phyloP scores from a whole-genome alignment of 2,113 vertebrate genomes.

The Hystrix cristata region DNA sequence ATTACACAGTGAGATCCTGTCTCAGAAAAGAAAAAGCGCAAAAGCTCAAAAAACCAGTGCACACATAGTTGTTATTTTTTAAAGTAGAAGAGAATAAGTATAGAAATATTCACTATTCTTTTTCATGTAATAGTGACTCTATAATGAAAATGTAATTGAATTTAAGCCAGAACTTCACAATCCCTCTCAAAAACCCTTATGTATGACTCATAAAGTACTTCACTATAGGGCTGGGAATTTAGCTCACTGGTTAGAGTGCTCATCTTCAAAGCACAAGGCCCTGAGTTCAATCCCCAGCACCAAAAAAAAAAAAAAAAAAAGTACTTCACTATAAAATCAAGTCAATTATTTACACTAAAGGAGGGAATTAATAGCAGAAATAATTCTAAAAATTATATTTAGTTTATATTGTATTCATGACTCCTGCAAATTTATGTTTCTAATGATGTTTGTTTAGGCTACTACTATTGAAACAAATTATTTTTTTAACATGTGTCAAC shows the following conservation, averaged over 20 bases:
- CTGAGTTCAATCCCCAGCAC: too few relatives aligned
- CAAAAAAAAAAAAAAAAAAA: background rate
- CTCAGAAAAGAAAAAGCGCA: background rate
- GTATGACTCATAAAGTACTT: constrained; percentile 65
- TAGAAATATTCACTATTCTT: constrained; percentile 43
- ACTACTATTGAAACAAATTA: constrained; percentile 49
- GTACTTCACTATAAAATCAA: constrained; percentile 66
- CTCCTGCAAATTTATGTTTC: constrained; percentile 58
- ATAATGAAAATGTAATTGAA: constrained; percentile 69
- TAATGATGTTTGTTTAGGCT: constrained; percentile 27
- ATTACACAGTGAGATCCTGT: too few relatives aligned
- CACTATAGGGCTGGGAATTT: background rate
- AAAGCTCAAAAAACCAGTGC: constrained; percentile 38
- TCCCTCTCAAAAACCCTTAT: constrained; percentile 55
- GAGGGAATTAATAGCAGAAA: constrained; percentile 58
- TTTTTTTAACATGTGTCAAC: constrained; percentile 2
- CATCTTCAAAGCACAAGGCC: too few relatives aligned
- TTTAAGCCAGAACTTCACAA: constrained; percentile 24
- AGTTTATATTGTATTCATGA: constrained; percentile 35
- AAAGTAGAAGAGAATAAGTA: constrained; percentile 45
- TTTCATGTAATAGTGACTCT: constrained; percentile 54
- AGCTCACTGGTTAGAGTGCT: too few relatives aligned
- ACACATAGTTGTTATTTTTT: constrained; percentile 52
- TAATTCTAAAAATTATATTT: constrained; percentile 61
- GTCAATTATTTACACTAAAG: constrained; percentile 62